Base-by-base conservation (phyloP, 2,797 vertebrate genomes). In the Pseudomugil tenellus region DNA sequence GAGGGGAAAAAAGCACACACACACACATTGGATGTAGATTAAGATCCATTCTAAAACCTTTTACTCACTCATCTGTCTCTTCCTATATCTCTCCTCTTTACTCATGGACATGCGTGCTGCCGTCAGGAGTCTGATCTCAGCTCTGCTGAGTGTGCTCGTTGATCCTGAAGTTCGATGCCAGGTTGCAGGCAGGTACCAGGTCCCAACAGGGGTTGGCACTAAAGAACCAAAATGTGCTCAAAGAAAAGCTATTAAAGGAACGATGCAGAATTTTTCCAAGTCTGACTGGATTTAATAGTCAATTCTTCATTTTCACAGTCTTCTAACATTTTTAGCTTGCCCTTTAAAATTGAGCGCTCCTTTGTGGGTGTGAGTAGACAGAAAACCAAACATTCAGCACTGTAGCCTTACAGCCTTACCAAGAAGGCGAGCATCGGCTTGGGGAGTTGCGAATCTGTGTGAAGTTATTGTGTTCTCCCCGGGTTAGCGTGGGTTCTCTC, bases 141-240 rank as follows among this genome's bases (percentile, higher is more conserved):
- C 89, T 67, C 67, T 80, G 77, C 76, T 85, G 81, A 86, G 75
- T 75, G 73, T 48, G 74, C 83, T 83, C 77, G 21, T 67, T 86
- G 82, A 80, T 69, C 77, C 67, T 56, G 77, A 77, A 85, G 70
- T 75, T 84, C 89, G 87, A 90, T 82, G 56, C 79, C 77, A 67
- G 77, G 79, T 84, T 84, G 51, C 77, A 89, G 80, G 74, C 88
- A 90, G 87, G 86, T 89, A 89, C 79, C 43, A 56, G 70, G 73
- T 79, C 75, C 80, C 77, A 83, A 11, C 58, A 80, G 64, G 74
- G 72, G 68, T 70, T 63, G 54, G 53, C 72, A 67, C 35, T 67
- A 51, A 70, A 56, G 16, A 16, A 67, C 48, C 65, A 58, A 63
- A 73, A 63, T 65, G 70, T 63, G 76, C 71, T 67, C 63, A 57